Evolutionary conservation across 2,797 vertebrate species (phyloP).

Genomic region (Mionectes olivaceus): DNA sequence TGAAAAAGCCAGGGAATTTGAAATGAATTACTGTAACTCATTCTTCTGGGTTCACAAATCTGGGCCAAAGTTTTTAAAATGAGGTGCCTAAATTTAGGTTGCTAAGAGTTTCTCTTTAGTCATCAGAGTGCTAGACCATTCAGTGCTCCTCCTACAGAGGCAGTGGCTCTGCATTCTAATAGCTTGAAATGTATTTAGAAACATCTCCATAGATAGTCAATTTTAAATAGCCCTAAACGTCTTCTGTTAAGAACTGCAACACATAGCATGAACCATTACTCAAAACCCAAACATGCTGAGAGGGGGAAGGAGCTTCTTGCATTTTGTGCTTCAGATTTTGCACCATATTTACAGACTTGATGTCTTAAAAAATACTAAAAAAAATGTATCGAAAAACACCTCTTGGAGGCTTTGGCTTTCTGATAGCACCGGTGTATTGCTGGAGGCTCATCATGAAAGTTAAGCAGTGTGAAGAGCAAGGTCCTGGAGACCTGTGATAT

Average conservation of each 20-base stretch:
- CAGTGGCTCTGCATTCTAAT: neutral
- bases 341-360: neutral
- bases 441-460: neutral
- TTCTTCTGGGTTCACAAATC: conserved; percentile 4
- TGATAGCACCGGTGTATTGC: neutral
- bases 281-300: neutral
- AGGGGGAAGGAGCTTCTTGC: neutral
- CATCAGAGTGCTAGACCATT: neutral
- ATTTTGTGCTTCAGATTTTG: neutral
- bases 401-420: neutral
- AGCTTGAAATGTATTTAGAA: neutral
- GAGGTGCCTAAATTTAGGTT: neutral
- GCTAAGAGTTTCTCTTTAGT: conserved; percentile 24
- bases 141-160: neutral
- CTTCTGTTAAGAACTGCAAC: neutral
- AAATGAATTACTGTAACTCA: neutral
- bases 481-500: neutral
- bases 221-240: neutral
- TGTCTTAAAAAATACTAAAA: neutral
- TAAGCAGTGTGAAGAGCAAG: neutral
- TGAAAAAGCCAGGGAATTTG: neutral
- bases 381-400: neutral
- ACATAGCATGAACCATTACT: neutral
- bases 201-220: neutral
- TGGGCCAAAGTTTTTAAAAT: conserved; percentile 13